These are phyloP conservation scores for Pagetopsis macropterus DNA, from an alignment of 2,797 vertebrate genomes.

Conservation along the genomic window DNA sequence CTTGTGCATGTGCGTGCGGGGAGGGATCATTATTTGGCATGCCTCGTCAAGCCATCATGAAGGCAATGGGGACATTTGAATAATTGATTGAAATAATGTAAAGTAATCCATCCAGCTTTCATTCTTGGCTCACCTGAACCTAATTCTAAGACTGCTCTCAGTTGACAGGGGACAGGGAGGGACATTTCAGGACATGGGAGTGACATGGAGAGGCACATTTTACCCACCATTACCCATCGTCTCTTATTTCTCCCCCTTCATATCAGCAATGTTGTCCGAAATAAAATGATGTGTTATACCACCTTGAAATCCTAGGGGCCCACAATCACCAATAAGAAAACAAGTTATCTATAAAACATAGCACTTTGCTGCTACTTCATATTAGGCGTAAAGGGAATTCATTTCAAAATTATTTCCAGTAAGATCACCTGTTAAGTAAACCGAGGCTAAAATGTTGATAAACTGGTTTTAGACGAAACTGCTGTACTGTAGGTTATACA, in stretches of 20 bases:
- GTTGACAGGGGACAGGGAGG: slow-evolving; percentile 72
- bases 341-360: not conserved
- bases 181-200: slow-evolving; percentile 80
- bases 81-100: slow-evolving; percentile 89
- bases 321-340: slow-evolving; percentile 24
- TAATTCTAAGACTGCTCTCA: slow-evolving; percentile 71
- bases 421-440: not conserved
- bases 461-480: slow-evolving; percentile 31
- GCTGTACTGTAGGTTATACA: not conserved
- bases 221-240: slow-evolving; percentile 76
- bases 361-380: slow-evolving; percentile 3
- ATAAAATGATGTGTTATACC: slow-evolving; percentile 61
- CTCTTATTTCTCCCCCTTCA: slow-evolving; percentile 66
- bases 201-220: slow-evolving; percentile 75
- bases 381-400: not conserved
- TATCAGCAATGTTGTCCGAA: slow-evolving; percentile 52
- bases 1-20: slow-evolving; percentile 43
- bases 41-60: slow-evolving; percentile 73
- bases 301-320: slow-evolving; percentile 23
- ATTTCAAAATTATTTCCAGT: slow-evolving; percentile 14
- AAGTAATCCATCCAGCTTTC: slow-evolving; percentile 84
- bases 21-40: slow-evolving; percentile 72
- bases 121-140: slow-evolving; percentile 80
- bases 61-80: slow-evolving; percentile 82
- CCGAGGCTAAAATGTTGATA: slow-evolving; percentile 5